These are phyloP conservation scores for Discoglossus pictus DNA, from an alignment of 2,797 vertebrate genomes.

Conservation along the genomic window DNA sequence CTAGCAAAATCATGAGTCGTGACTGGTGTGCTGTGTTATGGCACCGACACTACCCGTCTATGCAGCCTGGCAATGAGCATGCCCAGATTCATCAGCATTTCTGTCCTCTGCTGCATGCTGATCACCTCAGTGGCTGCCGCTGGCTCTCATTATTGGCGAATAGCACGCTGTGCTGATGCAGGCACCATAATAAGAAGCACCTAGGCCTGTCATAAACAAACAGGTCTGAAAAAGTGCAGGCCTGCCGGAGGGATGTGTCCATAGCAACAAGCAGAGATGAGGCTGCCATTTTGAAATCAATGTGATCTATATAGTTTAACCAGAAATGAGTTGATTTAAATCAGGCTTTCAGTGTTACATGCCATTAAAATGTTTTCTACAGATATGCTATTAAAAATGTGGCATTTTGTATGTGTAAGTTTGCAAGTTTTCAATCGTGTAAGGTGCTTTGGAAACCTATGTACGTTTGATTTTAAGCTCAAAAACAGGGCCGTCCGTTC, in stretches of 20 bases:
- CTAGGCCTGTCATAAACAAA: conserved; percentile 55
- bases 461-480: no score
- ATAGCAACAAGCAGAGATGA: conserved; percentile 60
- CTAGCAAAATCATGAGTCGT: accelerated
- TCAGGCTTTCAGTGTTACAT: background rate
- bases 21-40: background rate
- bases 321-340: conserved; percentile 51
- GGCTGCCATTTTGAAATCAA: conserved; percentile 51
- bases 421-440: no score
- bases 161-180: conserved; percentile 48
- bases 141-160: conserved; percentile 52
- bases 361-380: no score
- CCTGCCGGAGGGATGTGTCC: conserved; percentile 53
- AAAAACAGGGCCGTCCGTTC: no score
- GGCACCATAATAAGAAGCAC: conserved; percentile 58
- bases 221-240: conserved; percentile 49
- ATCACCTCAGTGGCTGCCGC: conserved; percentile 61
- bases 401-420: no score
- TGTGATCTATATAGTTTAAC: conserved; percentile 45
- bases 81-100: conserved; percentile 63
- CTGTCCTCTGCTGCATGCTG: conserved; percentile 67
- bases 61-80: conserved; percentile 59
- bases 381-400: no score
- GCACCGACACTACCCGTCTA: conserved; percentile 24
- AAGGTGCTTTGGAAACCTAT: no score